These are phyloP conservation scores for Chrysomallon squamiferum DNA, from an alignment of 1,140 invertebrate species.

Conservation along the genomic window DNA sequence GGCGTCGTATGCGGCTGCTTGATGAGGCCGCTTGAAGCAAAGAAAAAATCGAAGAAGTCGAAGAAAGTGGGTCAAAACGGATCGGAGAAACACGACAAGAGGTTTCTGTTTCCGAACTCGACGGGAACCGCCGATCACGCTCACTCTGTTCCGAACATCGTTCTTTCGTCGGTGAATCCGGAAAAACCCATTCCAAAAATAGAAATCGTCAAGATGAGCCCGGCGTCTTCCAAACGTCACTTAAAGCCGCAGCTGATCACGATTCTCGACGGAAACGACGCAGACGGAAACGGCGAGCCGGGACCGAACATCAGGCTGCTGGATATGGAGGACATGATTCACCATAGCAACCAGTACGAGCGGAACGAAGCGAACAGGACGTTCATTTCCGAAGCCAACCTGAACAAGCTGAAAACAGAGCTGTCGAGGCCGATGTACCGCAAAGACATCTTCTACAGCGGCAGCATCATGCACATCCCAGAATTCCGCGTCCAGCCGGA, in stretches of 20 bases:
- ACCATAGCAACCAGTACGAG: neutral
- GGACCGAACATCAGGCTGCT: neutral
- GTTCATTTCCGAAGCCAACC: conserved; percentile 19
- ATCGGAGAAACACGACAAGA: neutral
- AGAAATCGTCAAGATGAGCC: too few relatives aligned
- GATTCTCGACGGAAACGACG: neutral
- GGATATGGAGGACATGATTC: conserved; percentile 5
- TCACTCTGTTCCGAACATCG: conserved; percentile 6
- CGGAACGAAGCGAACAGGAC: neutral
- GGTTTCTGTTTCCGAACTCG: neutral
- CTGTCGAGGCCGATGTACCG: conserved; percentile 88
- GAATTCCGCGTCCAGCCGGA: conserved; percentile 83
- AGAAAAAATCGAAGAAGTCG: conserved; percentile 60
- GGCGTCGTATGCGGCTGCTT: conserved; percentile 92
- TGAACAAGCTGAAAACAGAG: conserved; percentile 39
- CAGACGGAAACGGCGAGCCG: neutral
- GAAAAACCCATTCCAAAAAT: too few relatives aligned
- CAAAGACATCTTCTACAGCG: conserved; percentile 92
- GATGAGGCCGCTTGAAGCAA: conserved; percentile 80
- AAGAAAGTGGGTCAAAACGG: neutral
- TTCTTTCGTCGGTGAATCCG: neutral
- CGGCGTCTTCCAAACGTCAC: too few relatives aligned
- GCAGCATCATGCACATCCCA: conserved; percentile 87
- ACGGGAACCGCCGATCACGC: neutral
- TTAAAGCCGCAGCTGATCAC: neutral